Conservation (phyloP, 2,888 invertebrate genomes). For the Mythimna loreyi region DNA sequence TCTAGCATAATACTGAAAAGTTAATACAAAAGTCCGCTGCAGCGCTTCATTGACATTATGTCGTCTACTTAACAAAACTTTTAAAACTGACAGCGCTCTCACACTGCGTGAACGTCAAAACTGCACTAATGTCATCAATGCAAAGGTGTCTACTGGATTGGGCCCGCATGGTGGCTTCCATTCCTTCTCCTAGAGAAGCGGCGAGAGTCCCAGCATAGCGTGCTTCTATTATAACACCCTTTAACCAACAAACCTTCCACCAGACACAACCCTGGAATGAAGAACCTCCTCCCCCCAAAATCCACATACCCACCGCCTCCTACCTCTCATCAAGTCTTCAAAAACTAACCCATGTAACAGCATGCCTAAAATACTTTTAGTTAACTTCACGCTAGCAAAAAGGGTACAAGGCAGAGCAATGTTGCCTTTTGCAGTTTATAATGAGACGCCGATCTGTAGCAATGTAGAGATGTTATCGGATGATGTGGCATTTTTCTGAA, state of each 20-base stretch:
- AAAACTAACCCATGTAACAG: constrained; percentile 22
- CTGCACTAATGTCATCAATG: too few species aligned
- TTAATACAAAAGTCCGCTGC: too few species aligned
- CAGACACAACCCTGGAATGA: not conserved
- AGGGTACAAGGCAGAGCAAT: constrained; percentile 58
- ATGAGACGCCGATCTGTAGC: constrained; percentile 55
- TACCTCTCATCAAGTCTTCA: not conserved
- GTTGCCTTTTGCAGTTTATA: constrained; percentile 60
- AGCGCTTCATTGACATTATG: too few species aligned
- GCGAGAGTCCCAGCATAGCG: too few species aligned
- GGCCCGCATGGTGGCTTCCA: too few species aligned
- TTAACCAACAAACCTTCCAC: not conserved
- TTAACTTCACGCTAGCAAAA: constrained; percentile 53
- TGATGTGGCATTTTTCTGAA: constrained; percentile 51
- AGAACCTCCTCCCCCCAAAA: not conserved
- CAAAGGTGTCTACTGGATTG: too few species aligned
- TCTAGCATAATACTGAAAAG: too few species aligned
- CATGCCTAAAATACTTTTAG: constrained; percentile 47
- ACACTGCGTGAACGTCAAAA: too few species aligned
- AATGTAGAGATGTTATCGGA: constrained; percentile 62
- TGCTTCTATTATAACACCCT: too few species aligned
- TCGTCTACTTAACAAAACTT: too few species aligned
- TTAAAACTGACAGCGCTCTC: too few species aligned
- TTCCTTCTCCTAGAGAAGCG: too few species aligned
- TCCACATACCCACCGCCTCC: constrained; percentile 19